Evolutionary conservation across 2,113 vertebrate genomes (phyloP), one percentile per base, ranked within the genome.

Genomic region (Chloroceryle aenea): DNA sequence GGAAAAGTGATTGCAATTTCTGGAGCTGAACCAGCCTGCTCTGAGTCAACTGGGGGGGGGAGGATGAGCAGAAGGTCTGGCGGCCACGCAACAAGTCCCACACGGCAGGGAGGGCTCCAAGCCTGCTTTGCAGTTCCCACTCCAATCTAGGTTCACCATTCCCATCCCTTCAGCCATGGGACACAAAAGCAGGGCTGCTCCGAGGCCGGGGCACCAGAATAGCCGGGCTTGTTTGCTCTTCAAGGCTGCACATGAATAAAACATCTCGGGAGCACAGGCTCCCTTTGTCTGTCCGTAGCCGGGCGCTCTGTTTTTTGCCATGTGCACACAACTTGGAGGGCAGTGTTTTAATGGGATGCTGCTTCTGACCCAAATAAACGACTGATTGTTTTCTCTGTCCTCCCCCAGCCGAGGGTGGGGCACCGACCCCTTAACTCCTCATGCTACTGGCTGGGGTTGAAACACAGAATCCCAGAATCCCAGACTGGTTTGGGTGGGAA

Each of bases 201-300:
- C 4, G 3, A 25, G 43, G 2, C 23, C 14, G 0, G 81, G 69
- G 45, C 66, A 23, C 87, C 79, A 8, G 82, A 58, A 95, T 14
- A 74, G 9, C 72, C 3, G 13, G 34, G 62, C 66, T 85, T 91
- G 90, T 95, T 91, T 73, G 90, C 1, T 32, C 78, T 75, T 26
- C 56, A 3, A 20, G 77, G 73, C 84, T 55, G 13, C 1, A 4
- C 90, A 73, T 94, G 96, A 96, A 97, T 96, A 94, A 96, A 96
- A 95, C 85, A 96, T 90, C 85, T 14, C n/a, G 1, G 68, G 56
- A 48, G 90, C 67, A 90, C 95, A 95, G 55, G 87, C 56, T 21
- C 29, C 67, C 78, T 97, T 94, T 93, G 94, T 96, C 71, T 76
- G n/a, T 25, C 69, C 4, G 13, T 5, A 45, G 40, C 59, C 2